Percentiles rank a stretch among this genome's conserved stretches.
phyloP scores from a whole-genome alignment of 2,888 invertebrate species.

The Rugalucina vietnamica region DNA sequence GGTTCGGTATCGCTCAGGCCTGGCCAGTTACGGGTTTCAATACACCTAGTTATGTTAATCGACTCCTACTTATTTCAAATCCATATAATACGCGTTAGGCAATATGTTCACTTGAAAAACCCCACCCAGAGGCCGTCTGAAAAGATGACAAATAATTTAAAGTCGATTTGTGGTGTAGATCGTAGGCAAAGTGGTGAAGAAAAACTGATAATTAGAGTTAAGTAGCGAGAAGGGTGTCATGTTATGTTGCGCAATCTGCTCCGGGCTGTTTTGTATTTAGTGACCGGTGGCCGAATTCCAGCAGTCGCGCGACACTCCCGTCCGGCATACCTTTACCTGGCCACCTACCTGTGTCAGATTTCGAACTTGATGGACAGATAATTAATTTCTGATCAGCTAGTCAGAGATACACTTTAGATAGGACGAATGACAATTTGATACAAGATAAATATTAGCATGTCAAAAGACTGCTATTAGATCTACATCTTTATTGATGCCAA shows the following conservation, averaged over 20 bases:
- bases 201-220: constrained; percentile 11
- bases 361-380: background rate
- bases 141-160: background rate
- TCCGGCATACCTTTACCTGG: background rate
- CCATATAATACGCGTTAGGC: constrained; percentile 1
- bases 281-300: constrained; percentile 19
- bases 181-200: background rate
- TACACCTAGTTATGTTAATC: constrained; percentile 8
- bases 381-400: constrained; percentile 7
- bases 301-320: constrained; percentile 12
- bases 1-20: background rate
- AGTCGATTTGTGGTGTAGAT: constrained; percentile 10
- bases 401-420: constrained; percentile 10
- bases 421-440: constrained; percentile 8
- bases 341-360: constrained; percentile 12
- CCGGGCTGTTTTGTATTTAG: background rate
- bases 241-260: background rate
- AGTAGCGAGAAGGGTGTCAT: constrained; percentile 1
- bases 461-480: background rate
- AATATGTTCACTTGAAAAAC: background rate
- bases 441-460: constrained; percentile 13
- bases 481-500: background rate
- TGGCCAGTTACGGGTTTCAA: background rate
- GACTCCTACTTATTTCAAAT: background rate
- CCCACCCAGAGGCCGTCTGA: background rate